Base-by-base conservation (phyloP, 2,113 vertebrate genomes). In the Menidia beryllina region DNA sequence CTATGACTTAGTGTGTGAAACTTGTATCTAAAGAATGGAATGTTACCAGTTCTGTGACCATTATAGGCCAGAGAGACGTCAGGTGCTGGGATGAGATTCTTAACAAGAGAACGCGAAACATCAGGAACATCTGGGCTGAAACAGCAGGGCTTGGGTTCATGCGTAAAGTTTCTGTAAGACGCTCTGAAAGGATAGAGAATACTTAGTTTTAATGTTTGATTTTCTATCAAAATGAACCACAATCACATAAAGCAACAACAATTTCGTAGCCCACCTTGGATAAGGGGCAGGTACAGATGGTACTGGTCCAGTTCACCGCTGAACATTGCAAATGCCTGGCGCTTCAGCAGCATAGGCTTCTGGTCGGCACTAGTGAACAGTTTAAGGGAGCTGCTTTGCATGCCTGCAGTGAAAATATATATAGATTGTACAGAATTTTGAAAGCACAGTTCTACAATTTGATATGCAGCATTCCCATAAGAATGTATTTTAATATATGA, bases 251-350 rank as follows among this genome's bases (percentile, higher is more conserved):
- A 39, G 34, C 8, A 0, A 7, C 2, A 25, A 38, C 41, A n/a
- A 26, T 27, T 41, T 5, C 68, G 3, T 15, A 1, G 5, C 30
- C 7, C 23, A 86, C 97, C 97, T 95, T 99, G 98, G 61, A 99
- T 98, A 12, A 98, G 89, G 11, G 97, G 98, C 62, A 99, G 95
- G 66, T 97, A 99, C 13, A 96, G 95, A 80, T 98, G 96, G 86
- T 99, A 99, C 72, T 99, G 98, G 85, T 98, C 98, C 0, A 91
- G 81, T 71, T 99, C 98, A 20, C 98, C 97, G 2, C 98, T 99
- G 86, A 98, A 97, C 85, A 99, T 92, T 0, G 98, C 96, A 2
- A 98, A 98, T 0, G 96, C 96, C 84, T 99, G 98, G 19, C 97
- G 94, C 69, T 98, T 98, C 36, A 98, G 82, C 75, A 99, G 87